A percentile compares a stretch with the other conserved stretches of the same genome.
These are phyloP conservation scores for Heliconius eleuchia DNA, from an alignment of 1,140 invertebrate genomes.

Conservation along the genomic window DNA sequence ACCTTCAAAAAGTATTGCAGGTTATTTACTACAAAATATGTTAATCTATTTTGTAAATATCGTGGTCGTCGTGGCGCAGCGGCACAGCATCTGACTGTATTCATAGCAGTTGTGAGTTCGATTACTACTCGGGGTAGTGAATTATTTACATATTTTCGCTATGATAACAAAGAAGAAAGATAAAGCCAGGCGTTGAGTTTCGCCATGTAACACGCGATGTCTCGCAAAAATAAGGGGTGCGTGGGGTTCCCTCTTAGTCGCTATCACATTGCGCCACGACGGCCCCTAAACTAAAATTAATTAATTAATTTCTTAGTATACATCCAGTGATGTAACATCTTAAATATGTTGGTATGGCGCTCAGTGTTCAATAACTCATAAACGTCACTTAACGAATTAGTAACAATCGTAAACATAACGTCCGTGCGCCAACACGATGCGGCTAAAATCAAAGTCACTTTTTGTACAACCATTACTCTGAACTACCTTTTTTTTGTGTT, in stretches of 20 bases:
- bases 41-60: background rate
- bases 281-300: no score
- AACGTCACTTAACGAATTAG: conserved; percentile 33
- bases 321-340: background rate
- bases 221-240: no score
- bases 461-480: conserved; percentile 25
- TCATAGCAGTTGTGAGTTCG: background rate
- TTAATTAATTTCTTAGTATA: background rate
- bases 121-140: background rate
- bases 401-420: conserved; percentile 36
- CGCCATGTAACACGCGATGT: no score
- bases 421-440: conserved; percentile 14
- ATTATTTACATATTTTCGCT: no score
- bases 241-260: background rate
- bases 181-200: no score
- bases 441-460: conserved; percentile 46
- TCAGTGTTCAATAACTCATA: background rate
- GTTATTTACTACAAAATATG: background rate
- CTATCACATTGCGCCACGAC: no score
- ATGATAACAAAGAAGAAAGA: no score
- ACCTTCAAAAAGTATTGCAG: background rate
- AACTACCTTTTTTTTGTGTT: conserved; percentile 28
- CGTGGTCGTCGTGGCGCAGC: background rate
- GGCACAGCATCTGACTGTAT: background rate
- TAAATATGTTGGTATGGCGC: background rate